A percentile compares a stretch with the other conserved stretches of the same genome.
These are phyloP conservation scores for Formica exsecta DNA, from an alignment of 1,140 invertebrate genomes.

Conservation along the genomic window DNA sequence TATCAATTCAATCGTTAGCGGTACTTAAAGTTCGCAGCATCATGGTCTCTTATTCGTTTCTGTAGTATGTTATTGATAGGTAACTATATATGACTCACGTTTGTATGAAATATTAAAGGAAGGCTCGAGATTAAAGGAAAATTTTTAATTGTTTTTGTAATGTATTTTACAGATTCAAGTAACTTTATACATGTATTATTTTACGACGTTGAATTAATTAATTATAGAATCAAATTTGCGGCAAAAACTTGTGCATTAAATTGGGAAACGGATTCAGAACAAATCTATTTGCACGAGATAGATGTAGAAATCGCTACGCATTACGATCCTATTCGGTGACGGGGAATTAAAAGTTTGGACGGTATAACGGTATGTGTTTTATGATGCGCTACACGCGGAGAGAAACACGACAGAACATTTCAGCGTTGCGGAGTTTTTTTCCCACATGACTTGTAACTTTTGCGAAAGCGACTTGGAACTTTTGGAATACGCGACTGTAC, in stretches of 20 bases:
- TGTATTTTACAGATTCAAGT: not conserved
- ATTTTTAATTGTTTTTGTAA: not conserved
- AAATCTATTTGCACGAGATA: not conserved
- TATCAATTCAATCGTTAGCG: constrained; percentile 43
- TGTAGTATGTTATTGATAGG: constrained; percentile 21
- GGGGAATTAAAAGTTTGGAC: constrained; percentile 45
- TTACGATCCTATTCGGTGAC: not conserved
- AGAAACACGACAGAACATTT: constrained; percentile 40
- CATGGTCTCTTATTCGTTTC: not conserved
- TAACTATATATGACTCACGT: constrained; percentile 21
- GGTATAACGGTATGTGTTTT: constrained; percentile 39
- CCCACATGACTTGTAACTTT: constrained; percentile 67
- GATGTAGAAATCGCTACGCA: not conserved
- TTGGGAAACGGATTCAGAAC: not conserved
- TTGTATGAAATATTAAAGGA: not conserved
- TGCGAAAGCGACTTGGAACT: constrained; percentile 59
- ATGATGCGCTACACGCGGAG: constrained; percentile 15
- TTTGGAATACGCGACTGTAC: constrained; percentile 6
- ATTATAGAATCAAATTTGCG: not conserved
- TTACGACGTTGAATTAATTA: not conserved
- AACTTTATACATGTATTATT: not conserved
- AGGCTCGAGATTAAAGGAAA: not conserved
- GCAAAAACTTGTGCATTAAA: not conserved
- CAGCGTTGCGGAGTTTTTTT: constrained; percentile 49
- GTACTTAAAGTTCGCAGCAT: constrained; percentile 11